Conservation (phyloP, 2,888 invertebrate genomes). For the Agrotis exclamationis region DNA sequence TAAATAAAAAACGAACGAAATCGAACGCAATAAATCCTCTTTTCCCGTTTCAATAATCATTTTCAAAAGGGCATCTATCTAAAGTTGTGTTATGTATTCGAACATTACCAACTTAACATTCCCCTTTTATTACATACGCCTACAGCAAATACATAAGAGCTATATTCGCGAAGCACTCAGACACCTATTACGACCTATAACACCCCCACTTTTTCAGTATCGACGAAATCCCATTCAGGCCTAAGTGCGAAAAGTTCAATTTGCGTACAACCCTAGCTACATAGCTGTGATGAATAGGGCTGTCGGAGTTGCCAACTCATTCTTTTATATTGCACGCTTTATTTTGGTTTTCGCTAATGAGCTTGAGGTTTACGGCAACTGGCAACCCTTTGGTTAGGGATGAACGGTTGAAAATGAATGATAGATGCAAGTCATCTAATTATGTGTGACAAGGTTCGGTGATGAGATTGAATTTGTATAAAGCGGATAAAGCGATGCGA, state of each 20-base stretch:
- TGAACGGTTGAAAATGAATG: constrained; percentile 61
- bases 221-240: constrained; percentile 56
- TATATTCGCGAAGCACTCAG: constrained; percentile 47
- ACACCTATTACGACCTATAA: constrained; percentile 53
- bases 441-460: constrained; percentile 60
- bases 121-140: constrained; percentile 24
- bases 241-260: constrained; percentile 67
- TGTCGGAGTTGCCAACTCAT: constrained; percentile 81
- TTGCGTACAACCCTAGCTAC: constrained; percentile 61
- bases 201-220: constrained; percentile 58
- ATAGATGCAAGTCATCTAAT: constrained; percentile 67
- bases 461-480: constrained; percentile 59
- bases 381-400: constrained; percentile 55
- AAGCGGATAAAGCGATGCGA: constrained; percentile 23
- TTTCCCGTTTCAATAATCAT: constrained; percentile 23
- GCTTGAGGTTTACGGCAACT: constrained; percentile 65
- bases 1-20: neutral
- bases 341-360: constrained; percentile 86
- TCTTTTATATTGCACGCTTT: constrained; percentile 88
- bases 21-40: neutral
- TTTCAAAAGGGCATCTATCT: constrained; percentile 1
- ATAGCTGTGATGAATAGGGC: constrained; percentile 74
- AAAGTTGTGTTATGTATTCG: constrained; percentile 7
- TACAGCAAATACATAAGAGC: constrained; percentile 37
- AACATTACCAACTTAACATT: constrained; percentile 9